Base-by-base conservation (phyloP, 2,888 invertebrate species). In the Opisthograptis luteolata region DNA sequence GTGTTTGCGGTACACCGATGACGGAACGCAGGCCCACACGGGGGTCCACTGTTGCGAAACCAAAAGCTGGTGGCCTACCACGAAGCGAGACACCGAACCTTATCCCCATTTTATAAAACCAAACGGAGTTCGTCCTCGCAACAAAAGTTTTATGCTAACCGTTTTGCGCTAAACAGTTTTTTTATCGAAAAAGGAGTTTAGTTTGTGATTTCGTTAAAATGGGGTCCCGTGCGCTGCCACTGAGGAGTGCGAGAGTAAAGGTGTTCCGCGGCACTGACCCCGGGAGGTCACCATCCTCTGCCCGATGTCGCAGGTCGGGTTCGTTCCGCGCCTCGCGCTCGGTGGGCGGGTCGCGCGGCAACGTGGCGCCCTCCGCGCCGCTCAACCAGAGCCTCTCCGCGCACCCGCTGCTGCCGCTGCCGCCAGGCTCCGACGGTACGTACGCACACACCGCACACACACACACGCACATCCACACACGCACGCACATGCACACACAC, bases 321-420 rank as follows among this genome's bases (percentile, higher is more conserved):
- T 97, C 97, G 92, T 97, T 96, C 94, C 96, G 96, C 92, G 96
- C 96, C 91, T 92, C 93, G 88, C 93, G 93, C 10, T 51, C 50
- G 8, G 50, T 45, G 44, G n/a, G 50, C 44, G 50, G 50, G 89
- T 94, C 96, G 93, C 76, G 76, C 93, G 96, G 95, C 91, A 95
- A 95, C 94, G 95, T 96, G 92, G 95, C 96, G 86, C 87, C 68
- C 59, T 54, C 66, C 60, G 89, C 83, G 24, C 25, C 25, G 95
- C 96, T 67, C 69, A 60, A 84, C 92, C 92, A 85, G 92, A 96
- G 96, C 94, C 94, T 96, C 93, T 96, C 96, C 92, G 96, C 96
- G 91, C 96, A 96, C 92, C 96, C 96, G 92, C 94, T 97, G 93
- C 95, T 97, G 94, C 97, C 97, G 92, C 95, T 97, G 92, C 96